Evolutionary conservation across 2,113 vertebrate species (phyloP), one percentile per base, ranked within the genome.

Genomic region (Sigmodon hispidus): DNA sequence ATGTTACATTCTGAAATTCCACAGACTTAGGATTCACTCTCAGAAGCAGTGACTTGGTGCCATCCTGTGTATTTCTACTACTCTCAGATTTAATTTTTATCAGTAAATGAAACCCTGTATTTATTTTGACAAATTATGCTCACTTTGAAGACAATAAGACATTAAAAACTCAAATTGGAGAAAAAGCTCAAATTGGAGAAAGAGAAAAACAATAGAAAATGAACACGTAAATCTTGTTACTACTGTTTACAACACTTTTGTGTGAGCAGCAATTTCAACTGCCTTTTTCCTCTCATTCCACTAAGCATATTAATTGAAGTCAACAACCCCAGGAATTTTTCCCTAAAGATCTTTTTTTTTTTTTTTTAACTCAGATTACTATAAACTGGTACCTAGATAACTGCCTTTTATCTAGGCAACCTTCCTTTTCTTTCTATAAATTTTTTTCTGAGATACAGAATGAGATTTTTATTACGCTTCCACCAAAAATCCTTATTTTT

Each of bases 131-230:
- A 24, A 55, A 5, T 40, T 69, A 29, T 77, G 7, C 1, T 55
- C 19, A 22, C 12, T 88, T 91, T 7, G 63, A 91, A 94, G n/a
- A 79, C 89, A 89, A 79, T 69, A 80, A 80, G 12, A 55, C 22
- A 75, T 21, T 59, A 55, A 73, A 90, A 87, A 83, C 79, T 5
- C 26, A 94, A 89, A 83, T 48, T 87, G n/a, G n/a, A n/a, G n/a
- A n/a, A n/a, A n/a, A n/a, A n/a, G n/a, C n/a, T n/a, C n/a, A n/a
- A n/a, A n/a, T n/a, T 85, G 50, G 43, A 69, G n/a, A 93, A 93
- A 65, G 5, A 52, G 75, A 88, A 89, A 7, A 40, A 91, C 12
- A 77, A 61, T 77, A 87, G 40, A 79, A 76, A 94, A 36, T 40
- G 5, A 72, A 77, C 59, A 10, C 4, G 16, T 94, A 92, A 92